Base-by-base conservation (phyloP, 1,140 invertebrate species). In the Tetraneura akinire region DNA sequence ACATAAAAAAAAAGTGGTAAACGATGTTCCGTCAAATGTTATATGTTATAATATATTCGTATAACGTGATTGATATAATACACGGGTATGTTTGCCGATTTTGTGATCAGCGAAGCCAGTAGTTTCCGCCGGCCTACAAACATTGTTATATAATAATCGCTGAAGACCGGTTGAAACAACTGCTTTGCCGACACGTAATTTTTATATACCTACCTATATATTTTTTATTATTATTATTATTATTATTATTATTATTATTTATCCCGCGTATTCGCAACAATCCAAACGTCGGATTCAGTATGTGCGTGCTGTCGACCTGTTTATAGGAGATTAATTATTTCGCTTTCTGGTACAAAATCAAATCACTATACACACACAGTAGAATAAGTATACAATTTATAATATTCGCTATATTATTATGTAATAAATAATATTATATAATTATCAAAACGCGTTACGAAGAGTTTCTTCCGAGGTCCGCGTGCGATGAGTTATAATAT, bases 111-210 rank as follows among this genome's bases (percentile, higher is more conserved):
- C 70, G 78, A 74, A 81, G 83, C 83, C 83, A 93, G 92, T 93
- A 93, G 92, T 94, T 93, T 93, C 92, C 92, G 91, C 92, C 92
- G 92, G 92, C 92, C 92, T 93, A 93, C 92, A 93, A 91, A 86
- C 88, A 86, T 84, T 86, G 86, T 53, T 10, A 18, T 10, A 18
- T 74, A 82, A 86, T 89, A 86, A 86, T 90, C 90, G 91, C 92
- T 93, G 92, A 92, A 94, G 92, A 92, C 92, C 92, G 92, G 93
- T 93, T 93, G 92, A 93, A 94, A 93, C 92, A 92, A 92, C 92
- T 94, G 55, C 82, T 71, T 83, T 57, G 26, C 71, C 8, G 23
- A 73, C 49, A 73, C 70, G n/a, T n/a, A n/a, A n/a, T 64, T 3
- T 42, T 45, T 37, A 37, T 37, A 37, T 37, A 37, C n/a, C n/a